Percentiles rank a stretch among this genome's conserved stretches.
These are phyloP conservation scores for Apodemus agrarius DNA, from an alignment of 2,797 vertebrate species.

Conservation along the genomic window DNA sequence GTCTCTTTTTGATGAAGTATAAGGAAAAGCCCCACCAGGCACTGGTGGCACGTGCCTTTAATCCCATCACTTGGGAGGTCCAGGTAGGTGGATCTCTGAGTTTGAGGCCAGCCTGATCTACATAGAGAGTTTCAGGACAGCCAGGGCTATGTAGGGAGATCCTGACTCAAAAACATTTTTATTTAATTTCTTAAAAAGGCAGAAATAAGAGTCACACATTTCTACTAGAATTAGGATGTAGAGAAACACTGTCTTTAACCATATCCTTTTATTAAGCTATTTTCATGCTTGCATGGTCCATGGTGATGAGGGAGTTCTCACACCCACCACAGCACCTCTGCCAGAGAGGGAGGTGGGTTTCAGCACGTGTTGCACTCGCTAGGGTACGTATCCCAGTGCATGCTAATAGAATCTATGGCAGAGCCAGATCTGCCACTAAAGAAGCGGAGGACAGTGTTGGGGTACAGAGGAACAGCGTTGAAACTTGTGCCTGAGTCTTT, in stretches of 20 bases:
- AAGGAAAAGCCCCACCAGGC: not conserved
- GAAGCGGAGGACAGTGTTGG: constrained; percentile 80
- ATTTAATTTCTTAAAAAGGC: not conserved
- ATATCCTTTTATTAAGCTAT: constrained; percentile 62
- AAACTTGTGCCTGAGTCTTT: constrained; percentile 80
- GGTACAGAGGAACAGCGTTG: constrained; percentile 76
- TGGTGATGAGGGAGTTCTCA: not conserved
- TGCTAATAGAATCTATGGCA: constrained; percentile 75
- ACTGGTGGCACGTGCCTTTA: not conserved
- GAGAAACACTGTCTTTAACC: not conserved
- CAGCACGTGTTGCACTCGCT: constrained; percentile 69
- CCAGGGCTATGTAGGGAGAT: not conserved
- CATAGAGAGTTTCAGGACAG: not conserved
- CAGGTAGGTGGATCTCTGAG: not conserved
- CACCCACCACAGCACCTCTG: no score
- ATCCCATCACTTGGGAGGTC: not conserved
- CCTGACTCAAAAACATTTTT: not conserved
- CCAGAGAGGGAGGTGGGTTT: not conserved
- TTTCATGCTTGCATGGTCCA: not conserved
- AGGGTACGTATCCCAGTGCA: constrained; percentile 82
- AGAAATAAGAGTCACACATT: not conserved
- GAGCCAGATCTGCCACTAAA: constrained; percentile 78
- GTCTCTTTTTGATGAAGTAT: not conserved
- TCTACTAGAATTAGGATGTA: not conserved
- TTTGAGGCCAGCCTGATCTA: not conserved